A percentile compares a stretch with the other conserved stretches of the same genome.
Evolutionary conservation across 1,140 invertebrate species (phyloP).

Genomic region (Drosophila varians): DNA sequence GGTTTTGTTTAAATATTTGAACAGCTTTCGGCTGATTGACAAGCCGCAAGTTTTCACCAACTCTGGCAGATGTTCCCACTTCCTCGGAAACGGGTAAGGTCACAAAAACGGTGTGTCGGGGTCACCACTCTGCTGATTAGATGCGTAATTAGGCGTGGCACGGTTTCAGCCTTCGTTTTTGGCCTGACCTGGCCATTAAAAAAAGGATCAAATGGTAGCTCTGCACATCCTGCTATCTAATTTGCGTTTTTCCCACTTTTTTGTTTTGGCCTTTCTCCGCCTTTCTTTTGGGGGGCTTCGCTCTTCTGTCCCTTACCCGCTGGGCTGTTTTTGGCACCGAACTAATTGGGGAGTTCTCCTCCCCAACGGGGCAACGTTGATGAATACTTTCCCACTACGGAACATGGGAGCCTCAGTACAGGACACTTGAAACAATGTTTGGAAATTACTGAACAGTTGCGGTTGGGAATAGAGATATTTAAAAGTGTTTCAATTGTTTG

Average conservation of each 20-base stretch:
- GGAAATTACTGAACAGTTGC: no score
- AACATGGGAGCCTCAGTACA: conserved; percentile 27
- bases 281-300: conserved; percentile 9
- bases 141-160: conserved; percentile 69
- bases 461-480: no score
- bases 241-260: conserved; percentile 48
- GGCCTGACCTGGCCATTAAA: conserved; percentile 11
- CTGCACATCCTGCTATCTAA: conserved; percentile 65
- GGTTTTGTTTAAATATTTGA: conserved; percentile 66
- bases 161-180: conserved; percentile 10
- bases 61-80: conserved; percentile 32
- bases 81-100: conserved; percentile 27
- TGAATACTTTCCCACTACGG: conserved; percentile 23
- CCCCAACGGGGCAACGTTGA: conserved; percentile 37
- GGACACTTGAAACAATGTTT: neutral
- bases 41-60: conserved; percentile 42
- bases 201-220: conserved; percentile 71
- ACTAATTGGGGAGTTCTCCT: conserved; percentile 43
- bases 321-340: conserved; percentile 36
- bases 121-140: conserved; percentile 59
- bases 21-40: conserved; percentile 66
- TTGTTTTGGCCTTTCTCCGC: conserved; percentile 27
- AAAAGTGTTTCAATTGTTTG: neutral
- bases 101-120: neutral
- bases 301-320: conserved; percentile 27